phyloP scores from a whole-genome alignment of 2,113 vertebrate species.

The Crotophaga sulcirostris region DNA sequence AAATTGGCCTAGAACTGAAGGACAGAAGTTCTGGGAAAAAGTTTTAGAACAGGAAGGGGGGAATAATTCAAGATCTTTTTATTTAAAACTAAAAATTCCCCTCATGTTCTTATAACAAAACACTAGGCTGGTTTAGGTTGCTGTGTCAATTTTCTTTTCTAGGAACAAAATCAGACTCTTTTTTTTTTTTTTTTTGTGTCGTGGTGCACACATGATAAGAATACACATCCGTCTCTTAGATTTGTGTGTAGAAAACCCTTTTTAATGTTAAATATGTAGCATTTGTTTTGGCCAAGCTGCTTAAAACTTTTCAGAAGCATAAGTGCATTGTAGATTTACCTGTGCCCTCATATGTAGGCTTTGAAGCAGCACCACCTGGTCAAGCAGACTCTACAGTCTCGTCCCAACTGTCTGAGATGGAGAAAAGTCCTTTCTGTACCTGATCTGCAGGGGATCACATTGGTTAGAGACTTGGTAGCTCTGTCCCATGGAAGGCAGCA shows the following conservation, averaged over 20 bases:
- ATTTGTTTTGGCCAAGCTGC: not conserved
- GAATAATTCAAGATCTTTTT: not conserved
- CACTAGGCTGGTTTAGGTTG: not conserved
- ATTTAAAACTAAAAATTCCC: not conserved
- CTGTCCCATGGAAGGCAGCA: not conserved
- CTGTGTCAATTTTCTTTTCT: not conserved
- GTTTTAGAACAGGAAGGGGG: not conserved
- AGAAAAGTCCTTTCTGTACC: not conserved
- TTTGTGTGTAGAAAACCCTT: not conserved
- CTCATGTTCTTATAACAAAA: not conserved
- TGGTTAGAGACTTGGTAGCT: not conserved
- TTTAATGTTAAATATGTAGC: not conserved
- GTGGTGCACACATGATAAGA: rapidly evolving
- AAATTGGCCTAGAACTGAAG: not conserved
- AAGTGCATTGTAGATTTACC: not conserved
- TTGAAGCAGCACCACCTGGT: not conserved
- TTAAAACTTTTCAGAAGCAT: not conserved
- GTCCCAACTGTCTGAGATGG: not conserved
- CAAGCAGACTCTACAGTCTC: not conserved
- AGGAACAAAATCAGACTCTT: not conserved
- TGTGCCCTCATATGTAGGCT: not conserved
- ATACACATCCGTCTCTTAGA: not conserved
- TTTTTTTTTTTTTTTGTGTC: not conserved
- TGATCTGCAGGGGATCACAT: rapidly evolving
- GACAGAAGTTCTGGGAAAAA: not conserved